These are phyloP conservation scores for Geotrypetes seraphini DNA, from an alignment of 2,797 vertebrate species.

Conservation along the genomic window DNA sequence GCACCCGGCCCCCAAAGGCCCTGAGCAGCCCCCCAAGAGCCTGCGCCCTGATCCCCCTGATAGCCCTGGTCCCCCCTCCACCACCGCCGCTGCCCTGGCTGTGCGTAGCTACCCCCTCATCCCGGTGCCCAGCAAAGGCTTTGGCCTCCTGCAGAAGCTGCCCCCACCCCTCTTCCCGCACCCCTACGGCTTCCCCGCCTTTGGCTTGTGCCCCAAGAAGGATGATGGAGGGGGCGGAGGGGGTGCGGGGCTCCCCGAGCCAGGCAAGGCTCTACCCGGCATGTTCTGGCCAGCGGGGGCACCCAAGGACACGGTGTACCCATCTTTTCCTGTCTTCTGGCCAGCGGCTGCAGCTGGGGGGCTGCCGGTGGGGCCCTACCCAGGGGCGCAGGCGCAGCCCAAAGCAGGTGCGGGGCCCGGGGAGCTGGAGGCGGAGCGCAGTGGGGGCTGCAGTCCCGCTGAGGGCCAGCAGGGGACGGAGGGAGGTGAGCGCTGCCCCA, in stretches of 20 bases:
- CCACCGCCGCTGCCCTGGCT: conserved; percentile 23
- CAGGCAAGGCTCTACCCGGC: conserved; percentile 47
- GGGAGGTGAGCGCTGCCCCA: conserved; percentile 38
- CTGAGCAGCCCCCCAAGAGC: conserved; percentile 35
- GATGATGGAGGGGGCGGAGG: conserved; percentile 47
- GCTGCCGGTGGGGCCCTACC: conserved; percentile 74
- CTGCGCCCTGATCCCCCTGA: conserved; percentile 34
- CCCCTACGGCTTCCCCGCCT: conserved; percentile 83
- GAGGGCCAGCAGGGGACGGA: conserved; percentile 33
- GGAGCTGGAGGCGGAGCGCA: conserved; percentile 22
- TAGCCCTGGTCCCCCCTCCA: conserved; percentile 11
- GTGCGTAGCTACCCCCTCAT: conserved; percentile 84
- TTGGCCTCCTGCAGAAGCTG: conserved; percentile 85
- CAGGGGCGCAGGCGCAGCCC: conserved; percentile 56
- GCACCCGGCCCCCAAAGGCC: conserved; percentile 19
- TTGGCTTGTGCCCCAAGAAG: conserved; percentile 85
- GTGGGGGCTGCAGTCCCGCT: conserved; percentile 22
- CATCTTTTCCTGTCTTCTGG: conserved; percentile 88
- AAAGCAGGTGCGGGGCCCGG: conserved; percentile 54
- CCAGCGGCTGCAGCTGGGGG: conserved; percentile 77
- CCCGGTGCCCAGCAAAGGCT: conserved; percentile 88
- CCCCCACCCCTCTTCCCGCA: conserved; percentile 87
- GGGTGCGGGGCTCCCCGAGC: conserved; percentile 39
- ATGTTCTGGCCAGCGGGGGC: conserved; percentile 70
- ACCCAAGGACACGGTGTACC: conserved; percentile 71